These are phyloP conservation scores for Operophtera brumata DNA, from an alignment of 2,888 invertebrate species.

Conservation along the genomic window DNA sequence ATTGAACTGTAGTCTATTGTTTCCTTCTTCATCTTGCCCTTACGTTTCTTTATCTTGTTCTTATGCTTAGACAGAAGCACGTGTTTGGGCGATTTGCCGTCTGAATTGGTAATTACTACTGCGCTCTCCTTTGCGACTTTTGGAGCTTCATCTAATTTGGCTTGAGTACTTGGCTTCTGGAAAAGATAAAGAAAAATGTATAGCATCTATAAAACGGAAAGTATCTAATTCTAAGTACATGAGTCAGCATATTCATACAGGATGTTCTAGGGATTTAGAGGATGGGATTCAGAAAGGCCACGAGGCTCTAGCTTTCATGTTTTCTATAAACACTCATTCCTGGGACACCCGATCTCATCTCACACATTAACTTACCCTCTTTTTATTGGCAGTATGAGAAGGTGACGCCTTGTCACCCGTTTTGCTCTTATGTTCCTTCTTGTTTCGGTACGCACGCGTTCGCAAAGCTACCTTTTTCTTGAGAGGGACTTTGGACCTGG, in stretches of 20 bases:
- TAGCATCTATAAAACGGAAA: background rate
- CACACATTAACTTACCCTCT: conserved; percentile 61
- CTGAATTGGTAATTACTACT: conserved; percentile 69
- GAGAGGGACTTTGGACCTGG: conserved; percentile 91
- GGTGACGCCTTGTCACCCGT: conserved; percentile 70
- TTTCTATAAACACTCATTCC: too few relatives aligned
- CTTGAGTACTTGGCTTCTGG: conserved; percentile 64
- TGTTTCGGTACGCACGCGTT: conserved; percentile 79
- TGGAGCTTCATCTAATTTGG: conserved; percentile 60
- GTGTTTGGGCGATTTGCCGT: conserved; percentile 80
- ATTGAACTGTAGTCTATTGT: conserved; percentile 89
- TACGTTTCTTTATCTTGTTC: conserved; percentile 75
- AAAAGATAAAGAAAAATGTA: conserved; percentile 26
- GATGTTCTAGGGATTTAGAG: too few relatives aligned
- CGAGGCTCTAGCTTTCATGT: too few relatives aligned
- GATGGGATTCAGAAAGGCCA: too few relatives aligned
- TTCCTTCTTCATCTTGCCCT: conserved; percentile 84
- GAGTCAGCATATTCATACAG: background rate
- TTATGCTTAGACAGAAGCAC: conserved; percentile 74
- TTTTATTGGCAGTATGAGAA: conserved; percentile 67
- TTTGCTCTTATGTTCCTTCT: conserved; percentile 70
- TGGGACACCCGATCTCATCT: background rate
- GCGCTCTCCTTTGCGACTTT: conserved; percentile 70
- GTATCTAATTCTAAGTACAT: background rate
- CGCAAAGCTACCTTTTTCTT: conserved; percentile 90